Evolutionary conservation across 2,888 invertebrate species (phyloP).

Genomic region (Drosophila melanosoma): DNA sequence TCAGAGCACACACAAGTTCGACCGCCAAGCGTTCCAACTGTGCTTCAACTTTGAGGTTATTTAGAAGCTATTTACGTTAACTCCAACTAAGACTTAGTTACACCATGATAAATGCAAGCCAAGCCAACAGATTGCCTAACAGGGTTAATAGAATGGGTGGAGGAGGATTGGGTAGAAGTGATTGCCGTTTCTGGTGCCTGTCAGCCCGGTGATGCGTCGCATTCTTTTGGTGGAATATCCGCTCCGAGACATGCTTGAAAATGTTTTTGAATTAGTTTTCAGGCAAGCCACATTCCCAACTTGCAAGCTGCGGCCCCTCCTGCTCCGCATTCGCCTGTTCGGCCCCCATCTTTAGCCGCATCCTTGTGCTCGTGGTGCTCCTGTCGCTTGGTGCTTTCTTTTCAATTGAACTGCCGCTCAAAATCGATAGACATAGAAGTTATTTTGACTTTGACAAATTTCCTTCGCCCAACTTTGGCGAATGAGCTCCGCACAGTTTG

Average conservation of each 20-base stretch:
- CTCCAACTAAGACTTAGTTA: constrained; percentile 21
- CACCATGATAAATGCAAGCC: constrained; percentile 26
- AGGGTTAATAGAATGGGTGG: neutral
- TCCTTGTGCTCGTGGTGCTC: constrained; percentile 1
- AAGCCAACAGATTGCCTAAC: constrained; percentile 6
- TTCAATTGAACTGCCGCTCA: constrained; percentile 59
- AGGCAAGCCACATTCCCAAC: constrained; percentile 51
- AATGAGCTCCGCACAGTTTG: constrained; percentile 18
- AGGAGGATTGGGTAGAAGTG: neutral
- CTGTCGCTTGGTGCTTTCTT: constrained; percentile 44
- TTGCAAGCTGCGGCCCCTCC: constrained; percentile 5
- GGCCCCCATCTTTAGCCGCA: neutral
- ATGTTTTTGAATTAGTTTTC: constrained; percentile 61
- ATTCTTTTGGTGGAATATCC: constrained; percentile 41
- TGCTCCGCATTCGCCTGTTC: neutral
- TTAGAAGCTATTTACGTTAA: constrained; percentile 44
- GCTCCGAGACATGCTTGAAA: constrained; percentile 41
- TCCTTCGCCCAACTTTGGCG: constrained; percentile 48
- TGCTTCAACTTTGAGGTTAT: constrained; percentile 51
- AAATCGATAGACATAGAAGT: constrained; percentile 66
- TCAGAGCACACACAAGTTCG: constrained; percentile 25
- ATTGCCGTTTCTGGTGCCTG: constrained; percentile 24
- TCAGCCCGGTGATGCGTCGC: constrained; percentile 53
- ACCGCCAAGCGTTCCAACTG: constrained; percentile 51
- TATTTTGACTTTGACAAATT: constrained; percentile 71